Percentiles rank a stretch among this genome's conserved stretches.
Evolutionary conservation across 2,888 invertebrate genomes (phyloP).

Genomic region (Pseudococcus longispinus): DNA sequence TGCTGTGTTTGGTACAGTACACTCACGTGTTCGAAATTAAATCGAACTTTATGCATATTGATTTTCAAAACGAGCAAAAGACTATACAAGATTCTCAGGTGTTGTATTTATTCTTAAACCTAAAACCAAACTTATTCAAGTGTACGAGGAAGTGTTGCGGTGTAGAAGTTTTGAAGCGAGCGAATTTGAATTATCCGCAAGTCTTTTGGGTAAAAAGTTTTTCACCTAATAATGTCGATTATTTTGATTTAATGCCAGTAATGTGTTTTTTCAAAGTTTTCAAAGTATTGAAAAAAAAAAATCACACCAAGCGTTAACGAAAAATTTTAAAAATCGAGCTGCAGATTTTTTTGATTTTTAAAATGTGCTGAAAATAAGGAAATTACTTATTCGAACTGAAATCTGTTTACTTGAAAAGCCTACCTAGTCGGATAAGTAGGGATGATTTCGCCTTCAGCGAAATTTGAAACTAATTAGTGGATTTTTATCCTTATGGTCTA

Average conservation of each 20-base stretch:
- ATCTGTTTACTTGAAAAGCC: too few species aligned
- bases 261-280: background rate
- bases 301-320: background rate
- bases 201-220: background rate
- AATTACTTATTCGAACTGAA: too few species aligned
- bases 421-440: too few species aligned
- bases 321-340: background rate
- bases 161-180: background rate
- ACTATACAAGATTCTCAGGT: background rate
- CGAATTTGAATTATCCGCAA: background rate
- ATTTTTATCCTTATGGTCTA: too few species aligned
- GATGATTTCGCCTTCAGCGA: too few species aligned
- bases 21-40: background rate
- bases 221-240: background rate
- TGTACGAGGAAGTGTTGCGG: background rate
- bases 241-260: conserved; percentile 6
- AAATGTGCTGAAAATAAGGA: background rate
- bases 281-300: background rate
- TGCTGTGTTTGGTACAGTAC: background rate
- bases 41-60: background rate
- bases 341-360: background rate
- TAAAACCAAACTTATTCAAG: background rate
- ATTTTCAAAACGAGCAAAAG: background rate
- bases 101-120: background rate
- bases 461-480: too few species aligned